Evolutionary conservation across 92 coral and sea anemone species (phyloP).

Genomic region (Palythoa caribaeorum): DNA sequence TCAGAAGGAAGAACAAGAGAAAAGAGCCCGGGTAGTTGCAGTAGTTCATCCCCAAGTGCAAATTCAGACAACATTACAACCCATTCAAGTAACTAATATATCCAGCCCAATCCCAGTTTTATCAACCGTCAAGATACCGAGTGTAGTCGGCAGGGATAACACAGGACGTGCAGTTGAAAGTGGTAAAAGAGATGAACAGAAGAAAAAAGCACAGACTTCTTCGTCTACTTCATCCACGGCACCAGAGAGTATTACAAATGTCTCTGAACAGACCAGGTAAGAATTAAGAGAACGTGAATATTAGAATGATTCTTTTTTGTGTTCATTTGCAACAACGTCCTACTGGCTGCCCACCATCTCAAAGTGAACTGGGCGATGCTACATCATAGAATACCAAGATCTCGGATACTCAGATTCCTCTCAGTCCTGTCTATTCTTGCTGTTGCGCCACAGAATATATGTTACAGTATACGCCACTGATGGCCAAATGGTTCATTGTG

Average conservation of each 20-base stretch:
- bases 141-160: not conserved
- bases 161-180: not conserved
- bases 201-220: not conserved
- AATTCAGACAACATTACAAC: not conserved
- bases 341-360: too few species aligned
- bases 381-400: too few species aligned
- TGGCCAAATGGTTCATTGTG: too few species aligned
- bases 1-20: slow-evolving; percentile 34
- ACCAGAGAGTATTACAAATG: not conserved
- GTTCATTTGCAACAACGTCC: not conserved
- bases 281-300: not conserved
- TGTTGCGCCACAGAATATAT: too few species aligned
- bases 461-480: too few species aligned
- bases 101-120: not conserved
- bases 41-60: slow-evolving; percentile 38
- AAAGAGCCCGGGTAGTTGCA: slow-evolving; percentile 17
- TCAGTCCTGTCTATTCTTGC: too few species aligned
- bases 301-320: not conserved
- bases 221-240: not conserved
- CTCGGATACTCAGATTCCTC: too few species aligned
- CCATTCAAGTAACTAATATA: not conserved
- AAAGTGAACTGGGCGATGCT: too few species aligned
- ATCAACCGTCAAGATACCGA: not conserved
- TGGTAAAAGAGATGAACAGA: not conserved
- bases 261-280: slow-evolving; percentile 3